Evolutionary conservation across 2,113 vertebrate genomes (phyloP), one percentile per base, ranked within the genome.

Genomic region (Heteronetta atricapilla): DNA sequence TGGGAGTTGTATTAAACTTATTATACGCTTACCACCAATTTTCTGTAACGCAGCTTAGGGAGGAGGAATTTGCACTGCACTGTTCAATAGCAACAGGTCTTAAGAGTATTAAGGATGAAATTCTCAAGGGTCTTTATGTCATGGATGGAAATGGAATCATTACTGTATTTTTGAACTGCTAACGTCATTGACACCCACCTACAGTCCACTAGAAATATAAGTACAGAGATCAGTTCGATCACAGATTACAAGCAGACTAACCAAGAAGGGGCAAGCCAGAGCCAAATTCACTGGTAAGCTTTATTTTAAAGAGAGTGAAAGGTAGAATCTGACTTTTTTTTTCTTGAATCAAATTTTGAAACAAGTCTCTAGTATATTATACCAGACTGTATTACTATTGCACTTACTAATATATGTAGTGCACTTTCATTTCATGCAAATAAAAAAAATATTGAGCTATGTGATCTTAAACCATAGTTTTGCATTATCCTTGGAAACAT

Each of bases 151-250:
- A 96, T 91, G 88, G 95, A 94, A 92, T 97, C 94, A 96, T 98
- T 97, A 96, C 94, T 90, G 90, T 94, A 97, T 97, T 97, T 98
- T 90, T 97, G 94, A 97, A 89, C 80, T 95, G 93, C 96, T 96
- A 91, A 97, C 95, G 90, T 98, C 98, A 98, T 11, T 95, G 93
- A 95, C 96, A 97, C 91, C 96, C 94, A 94, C 93, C 91, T 93
- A 59, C 95, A 90, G 86, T 73, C 94, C 82, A 48, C 66, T 89
- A 87, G 82, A 88, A 94, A 82, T 98, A 96, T 93, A 98, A 98
- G 94, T 74, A 75, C 94, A 95, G 87, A 93, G 85, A 84, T 52
- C 83, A 70, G 75, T 80, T 60, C 36, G 62, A 68, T 92, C 89
- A 69, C 86, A 76, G 90, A 91, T 73, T 82, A 63, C 64, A 33